A percentile compares a stretch with the other conserved stretches of the same genome.
These are phyloP conservation scores for Drosophila pseudotakahashii DNA, from an alignment of 2,888 invertebrate species.

Conservation along the genomic window DNA sequence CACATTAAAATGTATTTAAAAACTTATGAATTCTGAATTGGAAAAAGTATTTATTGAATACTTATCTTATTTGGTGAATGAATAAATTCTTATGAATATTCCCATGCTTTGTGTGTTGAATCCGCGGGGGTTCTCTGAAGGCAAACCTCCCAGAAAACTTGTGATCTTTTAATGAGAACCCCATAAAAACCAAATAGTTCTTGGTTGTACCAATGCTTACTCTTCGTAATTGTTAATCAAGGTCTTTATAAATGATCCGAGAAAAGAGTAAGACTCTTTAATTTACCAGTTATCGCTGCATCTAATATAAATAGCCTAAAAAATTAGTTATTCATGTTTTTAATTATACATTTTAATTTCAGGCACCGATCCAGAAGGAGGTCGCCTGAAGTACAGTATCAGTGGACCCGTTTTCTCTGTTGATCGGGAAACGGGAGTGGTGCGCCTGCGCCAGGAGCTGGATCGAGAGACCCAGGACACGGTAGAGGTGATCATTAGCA, in stretches of 20 bases:
- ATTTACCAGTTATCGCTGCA: too few species aligned
- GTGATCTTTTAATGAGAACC: too few species aligned
- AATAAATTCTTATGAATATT: not conserved
- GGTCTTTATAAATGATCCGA: too few species aligned
- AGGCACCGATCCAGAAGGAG: constrained; percentile 91
- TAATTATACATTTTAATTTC: constrained; percentile 15
- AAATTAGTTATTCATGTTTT: not conserved
- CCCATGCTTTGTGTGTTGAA: not conserved
- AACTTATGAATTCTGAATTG: not conserved
- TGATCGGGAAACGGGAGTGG: constrained; percentile 90
- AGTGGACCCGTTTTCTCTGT: constrained; percentile 93
- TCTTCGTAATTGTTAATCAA: too few species aligned
- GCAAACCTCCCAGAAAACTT: too few species aligned
- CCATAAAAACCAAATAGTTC: too few species aligned
- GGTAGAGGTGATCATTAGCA: constrained; percentile 92
- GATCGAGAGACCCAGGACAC: constrained; percentile 89
- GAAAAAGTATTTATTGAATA: not conserved
- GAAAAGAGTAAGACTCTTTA: too few species aligned
- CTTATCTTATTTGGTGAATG: too few species aligned
- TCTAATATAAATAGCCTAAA: too few species aligned
- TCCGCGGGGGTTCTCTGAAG: too few species aligned
- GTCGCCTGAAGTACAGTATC: constrained; percentile 90
- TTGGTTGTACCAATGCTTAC: too few species aligned
- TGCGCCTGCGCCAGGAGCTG: constrained; percentile 88
- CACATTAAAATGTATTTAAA: not conserved